Evolutionary conservation across 37 sponge, comb jelly and placozoan genomes (phyloP).

Genomic region (Mnemiopsis leidyi): DNA sequence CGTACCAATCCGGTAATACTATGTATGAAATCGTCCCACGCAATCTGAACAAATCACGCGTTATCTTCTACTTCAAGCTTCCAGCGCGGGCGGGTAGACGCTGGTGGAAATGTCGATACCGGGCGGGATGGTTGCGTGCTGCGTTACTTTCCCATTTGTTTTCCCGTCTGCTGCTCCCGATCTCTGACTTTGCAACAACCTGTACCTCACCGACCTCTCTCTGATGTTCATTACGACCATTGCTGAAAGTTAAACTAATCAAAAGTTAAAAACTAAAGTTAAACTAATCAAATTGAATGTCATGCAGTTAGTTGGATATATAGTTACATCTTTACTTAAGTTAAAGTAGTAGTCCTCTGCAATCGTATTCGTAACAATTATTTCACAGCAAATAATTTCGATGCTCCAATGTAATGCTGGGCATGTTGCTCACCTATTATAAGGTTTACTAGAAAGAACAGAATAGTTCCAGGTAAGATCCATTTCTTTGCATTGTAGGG

Average conservation of each 20-base stretch:
- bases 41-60: too few relatives aligned
- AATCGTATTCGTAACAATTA: too few relatives aligned
- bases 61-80: neutral
- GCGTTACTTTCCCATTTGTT: neutral
- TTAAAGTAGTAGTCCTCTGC: too few relatives aligned
- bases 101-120: neutral
- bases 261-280: too few relatives aligned
- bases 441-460: neutral
- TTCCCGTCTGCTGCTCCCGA: neutral
- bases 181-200: neutral
- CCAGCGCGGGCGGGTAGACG: neutral
- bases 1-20: too few relatives aligned
- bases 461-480: constrained; percentile 4
- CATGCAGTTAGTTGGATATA: too few relatives aligned
- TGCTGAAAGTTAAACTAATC: neutral
- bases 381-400: too few relatives aligned
- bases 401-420: too few relatives aligned
- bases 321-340: too few relatives aligned
- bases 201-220: neutral
- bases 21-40: too few relatives aligned
- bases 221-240: constrained; percentile 45
- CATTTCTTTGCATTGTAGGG: constrained; percentile 12
- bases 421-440: neutral
- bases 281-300: too few relatives aligned
- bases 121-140: neutral